These are phyloP conservation scores for rabbit (Oryctolagus cuniculus) DNA, from an alignment of 2,113 vertebrate genomes.

Conservation along the genomic window mOryCun1.1 NC_091439.1:76021001-76021500, in stretches of 20 bases:
- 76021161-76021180: too few species aligned
- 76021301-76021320: neutral
- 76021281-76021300: neutral
- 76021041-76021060: too few species aligned
- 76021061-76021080: too few species aligned
- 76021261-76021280: neutral
- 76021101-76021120: too few species aligned
- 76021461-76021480: neutral
- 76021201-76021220: neutral
- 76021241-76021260: neutral
- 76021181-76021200: neutral
- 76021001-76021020: too few species aligned
- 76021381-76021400: neutral
- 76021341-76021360: neutral
- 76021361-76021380: neutral
- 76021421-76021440: neutral
- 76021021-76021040: too few species aligned
- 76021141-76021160: too few species aligned
- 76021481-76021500: neutral
- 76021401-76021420: neutral
- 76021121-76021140: too few species aligned
- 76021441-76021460: neutral
- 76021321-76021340: neutral
- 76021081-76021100: too few species aligned
- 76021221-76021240: neutral